A percentile compares a stretch with the other conserved stretches of the same genome.
phyloP scores from a whole-genome alignment of 2,797 vertebrate species.

The Apodemus agrarius region DNA sequence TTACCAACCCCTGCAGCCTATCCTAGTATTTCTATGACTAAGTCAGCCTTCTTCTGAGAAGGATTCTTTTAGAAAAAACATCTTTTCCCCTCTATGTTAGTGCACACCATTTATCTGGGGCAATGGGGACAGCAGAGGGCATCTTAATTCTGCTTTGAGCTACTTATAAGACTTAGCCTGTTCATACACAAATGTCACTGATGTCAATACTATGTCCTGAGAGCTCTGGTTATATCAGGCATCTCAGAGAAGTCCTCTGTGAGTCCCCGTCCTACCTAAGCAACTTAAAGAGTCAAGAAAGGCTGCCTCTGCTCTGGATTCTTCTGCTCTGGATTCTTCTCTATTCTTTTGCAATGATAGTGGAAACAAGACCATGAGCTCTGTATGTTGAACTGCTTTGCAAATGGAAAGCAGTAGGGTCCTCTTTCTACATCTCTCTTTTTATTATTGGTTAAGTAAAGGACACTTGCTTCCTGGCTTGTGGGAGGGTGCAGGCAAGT shows the following conservation, averaged over 20 bases:
- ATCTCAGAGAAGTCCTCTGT: not conserved
- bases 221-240: not conserved
- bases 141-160: constrained; percentile 16
- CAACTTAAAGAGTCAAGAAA: not conserved
- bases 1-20: not conserved
- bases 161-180: not conserved
- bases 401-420: constrained; percentile 9
- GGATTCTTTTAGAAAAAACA: constrained; percentile 16
- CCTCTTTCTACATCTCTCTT: not conserved
- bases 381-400: not conserved
- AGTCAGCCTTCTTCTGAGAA: constrained; percentile 1
- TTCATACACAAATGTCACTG: constrained; percentile 16
- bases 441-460: not conserved
- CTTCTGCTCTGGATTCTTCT: not conserved
- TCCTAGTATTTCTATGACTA: not conserved
- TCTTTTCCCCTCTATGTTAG: not conserved
- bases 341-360: not conserved
- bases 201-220: constrained; percentile 19
- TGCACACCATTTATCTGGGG: not conserved
- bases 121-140: not conserved
- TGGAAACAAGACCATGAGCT: not conserved
- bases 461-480: not conserved
- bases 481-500: not conserved
- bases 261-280: not conserved
- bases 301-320: not conserved